phyloP scores from a whole-genome alignment of 2,113 vertebrate genomes.

The Charina bottae region DNA sequence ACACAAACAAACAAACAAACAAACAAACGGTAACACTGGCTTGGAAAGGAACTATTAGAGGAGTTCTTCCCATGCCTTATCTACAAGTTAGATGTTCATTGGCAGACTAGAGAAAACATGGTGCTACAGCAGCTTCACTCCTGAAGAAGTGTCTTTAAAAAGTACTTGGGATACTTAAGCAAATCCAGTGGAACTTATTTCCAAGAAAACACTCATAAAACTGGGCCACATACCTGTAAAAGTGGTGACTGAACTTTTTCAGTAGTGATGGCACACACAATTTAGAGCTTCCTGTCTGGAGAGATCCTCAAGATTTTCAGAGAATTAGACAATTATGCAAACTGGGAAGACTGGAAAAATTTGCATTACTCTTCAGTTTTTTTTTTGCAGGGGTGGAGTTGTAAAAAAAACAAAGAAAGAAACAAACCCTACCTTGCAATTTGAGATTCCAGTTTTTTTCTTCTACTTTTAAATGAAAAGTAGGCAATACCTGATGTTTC shows the following conservation, averaged over 20 bases:
- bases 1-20: not conserved
- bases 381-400: no score
- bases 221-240: not conserved
- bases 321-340: not conserved
- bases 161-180: not conserved
- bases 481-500: not conserved
- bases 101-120: not conserved
- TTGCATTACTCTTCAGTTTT: not conserved
- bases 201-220: not conserved
- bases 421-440: not conserved
- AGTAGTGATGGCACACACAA: not conserved
- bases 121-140: not conserved
- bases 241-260: not conserved
- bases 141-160: not conserved
- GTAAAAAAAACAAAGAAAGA: no score
- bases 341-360: not conserved
- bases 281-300: not conserved
- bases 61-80: not conserved
- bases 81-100: not conserved
- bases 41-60: not conserved
- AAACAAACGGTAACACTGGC: not conserved
- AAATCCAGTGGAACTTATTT: not conserved
- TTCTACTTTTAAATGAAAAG: not conserved
- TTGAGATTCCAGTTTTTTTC: not conserved
- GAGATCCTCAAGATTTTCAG: not conserved